These are phyloP conservation scores for Phocoena sinus DNA, from an alignment of 2,113 vertebrate genomes.

Conservation along the genomic window DNA sequence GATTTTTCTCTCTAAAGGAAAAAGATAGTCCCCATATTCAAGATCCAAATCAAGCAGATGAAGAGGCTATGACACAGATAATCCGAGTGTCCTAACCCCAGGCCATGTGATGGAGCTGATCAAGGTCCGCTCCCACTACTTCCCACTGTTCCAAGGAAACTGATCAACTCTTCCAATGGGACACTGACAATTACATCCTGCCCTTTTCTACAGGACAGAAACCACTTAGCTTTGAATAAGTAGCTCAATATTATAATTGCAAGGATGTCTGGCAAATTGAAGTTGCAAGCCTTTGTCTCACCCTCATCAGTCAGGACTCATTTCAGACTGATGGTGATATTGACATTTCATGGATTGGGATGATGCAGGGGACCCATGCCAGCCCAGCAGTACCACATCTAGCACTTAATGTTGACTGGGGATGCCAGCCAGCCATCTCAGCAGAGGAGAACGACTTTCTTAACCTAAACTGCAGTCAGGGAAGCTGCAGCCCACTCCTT, in stretches of 20 bases:
- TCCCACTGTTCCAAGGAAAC: constrained; percentile 63
- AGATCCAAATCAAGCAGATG: constrained; percentile 87
- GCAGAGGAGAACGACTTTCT: constrained; percentile 26
- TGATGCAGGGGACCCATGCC: constrained; percentile 54
- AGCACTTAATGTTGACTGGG: constrained; percentile 66
- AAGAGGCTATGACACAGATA: constrained; percentile 95
- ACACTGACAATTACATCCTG: constrained; percentile 68
- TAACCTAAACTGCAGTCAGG: neutral
- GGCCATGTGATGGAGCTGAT: constrained; percentile 46
- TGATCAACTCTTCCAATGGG: constrained; percentile 66
- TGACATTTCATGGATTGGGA: constrained; percentile 61
- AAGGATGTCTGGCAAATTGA: constrained; percentile 54
- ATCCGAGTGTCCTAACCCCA: constrained; percentile 91
- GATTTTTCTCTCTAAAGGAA: constrained; percentile 97
- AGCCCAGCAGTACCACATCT: constrained; percentile 14
- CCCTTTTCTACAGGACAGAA: constrained; percentile 76
- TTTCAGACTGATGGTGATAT: constrained; percentile 43
- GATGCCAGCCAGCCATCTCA: constrained; percentile 54
- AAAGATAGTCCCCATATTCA: constrained; percentile 92
- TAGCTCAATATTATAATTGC: constrained; percentile 74
- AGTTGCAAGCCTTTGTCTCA: constrained; percentile 51
- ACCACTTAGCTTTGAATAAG: constrained; percentile 61
- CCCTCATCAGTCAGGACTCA: constrained; percentile 54
- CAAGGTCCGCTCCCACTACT: constrained; percentile 58
- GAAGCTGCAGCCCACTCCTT: constrained; percentile 37